Evolutionary conservation across 1,140 invertebrate genomes (phyloP).

Genomic region (Zaprionus africanus): DNA sequence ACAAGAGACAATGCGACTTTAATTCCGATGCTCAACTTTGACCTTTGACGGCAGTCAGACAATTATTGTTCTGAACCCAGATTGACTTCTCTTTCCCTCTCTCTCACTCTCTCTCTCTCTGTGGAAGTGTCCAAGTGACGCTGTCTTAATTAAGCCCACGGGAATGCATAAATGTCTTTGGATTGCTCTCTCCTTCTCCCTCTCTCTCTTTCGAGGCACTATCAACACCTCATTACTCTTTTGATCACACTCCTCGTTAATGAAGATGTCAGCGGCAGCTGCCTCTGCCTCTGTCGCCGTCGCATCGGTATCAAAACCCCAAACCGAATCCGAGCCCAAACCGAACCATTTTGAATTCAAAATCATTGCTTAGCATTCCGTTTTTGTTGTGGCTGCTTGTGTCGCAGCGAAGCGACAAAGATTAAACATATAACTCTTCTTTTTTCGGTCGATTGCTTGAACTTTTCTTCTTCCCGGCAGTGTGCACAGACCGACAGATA

Average conservation of each 20-base stretch:
- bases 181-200: constrained; percentile 11
- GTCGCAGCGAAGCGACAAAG: constrained; percentile 72
- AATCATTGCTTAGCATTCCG: constrained; percentile 72
- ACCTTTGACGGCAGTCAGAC: constrained; percentile 13
- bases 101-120: neutral
- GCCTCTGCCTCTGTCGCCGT: constrained; percentile 14
- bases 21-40: constrained; percentile 25
- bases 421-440: constrained; percentile 73
- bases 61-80: constrained; percentile 3
- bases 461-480: constrained; percentile 24
- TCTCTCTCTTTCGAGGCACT: constrained; percentile 51
- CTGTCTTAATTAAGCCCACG: constrained; percentile 25
- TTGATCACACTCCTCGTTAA: constrained; percentile 82
- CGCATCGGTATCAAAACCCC: constrained; percentile 20
- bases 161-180: constrained; percentile 30
- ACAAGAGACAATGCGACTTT: constrained; percentile 15
- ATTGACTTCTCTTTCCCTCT: neutral
- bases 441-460: constrained; percentile 30
- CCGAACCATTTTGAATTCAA: constrained; percentile 69
- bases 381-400: constrained; percentile 46
- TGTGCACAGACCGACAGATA: neutral
- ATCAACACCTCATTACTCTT: constrained; percentile 84
- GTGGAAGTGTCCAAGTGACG: constrained; percentile 9
- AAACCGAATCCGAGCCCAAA: constrained; percentile 37
- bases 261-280: constrained; percentile 75